Base-by-base conservation (phyloP, 2,113 vertebrate genomes). In the Leptocoma aspasia region DNA sequence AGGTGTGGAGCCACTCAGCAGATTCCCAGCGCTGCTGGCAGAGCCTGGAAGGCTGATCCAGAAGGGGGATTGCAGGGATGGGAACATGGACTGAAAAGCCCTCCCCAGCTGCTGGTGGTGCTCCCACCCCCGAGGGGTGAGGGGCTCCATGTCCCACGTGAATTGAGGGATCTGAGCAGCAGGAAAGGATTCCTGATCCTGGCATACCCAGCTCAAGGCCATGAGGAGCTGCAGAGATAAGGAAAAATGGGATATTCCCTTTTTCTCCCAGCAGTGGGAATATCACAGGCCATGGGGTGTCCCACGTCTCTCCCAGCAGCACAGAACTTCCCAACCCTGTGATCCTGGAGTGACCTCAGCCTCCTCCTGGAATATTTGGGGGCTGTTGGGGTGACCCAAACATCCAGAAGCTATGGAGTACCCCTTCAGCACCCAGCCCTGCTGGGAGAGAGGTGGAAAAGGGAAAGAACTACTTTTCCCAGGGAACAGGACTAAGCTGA, bases 241-340 rank as follows among this genome's bases (percentile, higher is more conserved):
- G 47, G 64, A 5, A 9, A 39, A 53, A 61, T 2, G 63, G 72
- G 39, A 44, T 3, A 10, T 22, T 20, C 7, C 26, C 76, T 39
- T 39, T 39, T 39, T 39, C n/a, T 39, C 39, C 49, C 26, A 59
- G 0, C 37, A 28, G 19, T 24, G 47, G 42, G 42, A 80, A 35
- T 12, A 4, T 33, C 56, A 11, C 50, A 69, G 30, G 50, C 27
- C 18, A 8, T 1, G 7, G 22, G 14, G 21, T 21, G 37, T 3
- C 44, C 41, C 35, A 22, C 2, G 0, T 5, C 63, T 15, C 14
- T 37, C 41, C 28, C 49, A 73, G 24, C 2, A 44, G 7, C 0
- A 0, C 53, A 57, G 9, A 57, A 10, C 5, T 9, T 35, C 81
- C 35, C 45, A 59, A 0, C n/a, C 12, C 22, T 30, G 8, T 0